phyloP scores from a whole-genome alignment of 2,797 vertebrate genomes.

The Tolypeutes matacus region DNA sequence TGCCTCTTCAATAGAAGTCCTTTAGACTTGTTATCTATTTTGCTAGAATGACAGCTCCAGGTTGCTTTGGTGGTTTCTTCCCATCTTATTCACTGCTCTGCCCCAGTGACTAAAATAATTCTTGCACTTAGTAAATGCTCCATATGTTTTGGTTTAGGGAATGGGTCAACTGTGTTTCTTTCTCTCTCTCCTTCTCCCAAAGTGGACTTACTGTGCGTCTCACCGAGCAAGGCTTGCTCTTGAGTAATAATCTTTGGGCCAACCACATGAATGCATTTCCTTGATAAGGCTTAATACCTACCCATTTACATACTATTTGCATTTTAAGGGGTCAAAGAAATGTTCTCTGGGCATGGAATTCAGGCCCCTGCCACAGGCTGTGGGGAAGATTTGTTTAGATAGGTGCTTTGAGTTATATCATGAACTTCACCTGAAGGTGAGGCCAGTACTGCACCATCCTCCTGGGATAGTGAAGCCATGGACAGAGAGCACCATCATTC shows the following conservation, averaged over 20 bases:
- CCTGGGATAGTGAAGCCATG: accelerated
- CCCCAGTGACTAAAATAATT: accelerated
- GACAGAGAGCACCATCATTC: accelerated
- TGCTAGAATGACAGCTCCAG: neutral
- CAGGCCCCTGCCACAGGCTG: no score
- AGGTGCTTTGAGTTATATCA: neutral
- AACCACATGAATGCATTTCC: no score
- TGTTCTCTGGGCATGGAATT: no score
- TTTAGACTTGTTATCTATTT: neutral
- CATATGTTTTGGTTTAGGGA: neutral
- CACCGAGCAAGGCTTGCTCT: neutral
- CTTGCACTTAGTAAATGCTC: neutral
- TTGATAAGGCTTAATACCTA: no score
- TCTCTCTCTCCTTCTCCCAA: neutral
- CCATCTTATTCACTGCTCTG: neutral
- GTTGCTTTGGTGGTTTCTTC: no score
- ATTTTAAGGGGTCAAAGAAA: no score
- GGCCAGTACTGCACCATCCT: accelerated
- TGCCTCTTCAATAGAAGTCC: accelerated
- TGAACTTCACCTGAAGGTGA: no score
- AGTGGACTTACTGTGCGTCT: neutral
- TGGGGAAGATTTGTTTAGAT: no score
- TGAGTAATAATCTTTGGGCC: no score
- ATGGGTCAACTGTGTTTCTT: accelerated
- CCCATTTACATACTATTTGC: no score